Base-by-base conservation (phyloP, 1,140 invertebrate species). In the Drosophila takahashii region DNA sequence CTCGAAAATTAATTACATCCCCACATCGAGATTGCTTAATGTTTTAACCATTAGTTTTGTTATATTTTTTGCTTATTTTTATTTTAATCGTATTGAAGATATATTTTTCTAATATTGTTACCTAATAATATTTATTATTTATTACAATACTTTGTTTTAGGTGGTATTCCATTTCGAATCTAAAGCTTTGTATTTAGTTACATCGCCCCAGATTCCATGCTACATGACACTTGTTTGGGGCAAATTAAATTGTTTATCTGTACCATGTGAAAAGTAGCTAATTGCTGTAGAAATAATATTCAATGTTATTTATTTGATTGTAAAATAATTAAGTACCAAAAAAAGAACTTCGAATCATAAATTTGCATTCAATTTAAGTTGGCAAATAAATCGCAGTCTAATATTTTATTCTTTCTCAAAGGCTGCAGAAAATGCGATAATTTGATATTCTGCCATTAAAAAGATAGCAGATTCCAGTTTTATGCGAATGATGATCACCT, bases 1-100 rank as follows among this genome's bases (percentile, higher is more conserved):
- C 16, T n/a, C 16, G 16, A 42, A 67, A 44, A 66, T 66, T 39
- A 47, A 67, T 70, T 45, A 41, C 44, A 66, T 54, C 34, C 44
- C 18, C 47, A 9, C 16, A 41, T 37, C 44, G 39, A 22, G 42
- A 69, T 18, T 48, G 44, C 34, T 15, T 69, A 70, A 70, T 70
- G 64, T 29, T 48, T 70, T 56, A 56, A 18, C 34, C 64, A 70
- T 70, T 69, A 44, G 34, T 39, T 5, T 39, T 16, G 15, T 9
- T 29, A 16, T 7, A 16, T 18, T 48, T 41, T 62, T 48, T 36
- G 32, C 26, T 22, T 22, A 2, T 2, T 22, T 22, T 22, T 22
- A 22, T 22, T 22, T 22, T 22, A n/a, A n/a, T n/a, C n/a, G n/a
- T n/a, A 22, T 22, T 22, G 22, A 22, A 22, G 22, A 22, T 2